A percentile compares a stretch with the other conserved stretches of the same genome.
phyloP scores from a whole-genome alignment of 2,888 invertebrate genomes.

The Epicampocera succincta region DNA sequence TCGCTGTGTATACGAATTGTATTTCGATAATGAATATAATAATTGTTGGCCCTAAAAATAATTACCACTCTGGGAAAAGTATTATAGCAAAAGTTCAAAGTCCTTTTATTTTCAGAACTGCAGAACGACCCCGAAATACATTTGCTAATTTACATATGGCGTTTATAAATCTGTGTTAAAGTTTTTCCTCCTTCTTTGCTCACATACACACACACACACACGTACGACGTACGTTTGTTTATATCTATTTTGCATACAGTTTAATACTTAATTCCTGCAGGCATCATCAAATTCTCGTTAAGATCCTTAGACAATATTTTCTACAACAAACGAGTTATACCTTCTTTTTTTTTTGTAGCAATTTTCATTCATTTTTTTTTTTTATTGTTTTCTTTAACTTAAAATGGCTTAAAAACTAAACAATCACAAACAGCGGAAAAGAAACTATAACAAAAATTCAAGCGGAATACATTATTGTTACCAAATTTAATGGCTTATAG shows the following conservation, averaged over 20 bases:
- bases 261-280: slow-evolving; percentile 73
- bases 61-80: no score
- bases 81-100: no score
- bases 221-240: no score
- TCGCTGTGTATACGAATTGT: no score
- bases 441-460: background rate
- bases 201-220: no score
- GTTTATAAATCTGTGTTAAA: no score
- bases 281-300: slow-evolving; percentile 78
- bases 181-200: no score
- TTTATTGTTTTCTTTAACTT: background rate
- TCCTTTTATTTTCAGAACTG: no score
- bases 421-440: background rate
- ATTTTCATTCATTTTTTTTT: background rate
- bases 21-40: no score
- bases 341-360: slow-evolving; percentile 5
- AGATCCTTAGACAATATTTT: slow-evolving; percentile 69
- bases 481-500: slow-evolving; percentile 62
- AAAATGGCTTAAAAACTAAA: slow-evolving; percentile 3
- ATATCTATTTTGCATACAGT: slow-evolving; percentile 61
- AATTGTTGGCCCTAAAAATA: no score
- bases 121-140: no score
- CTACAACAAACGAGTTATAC: slow-evolving; percentile 66
- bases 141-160: no score
- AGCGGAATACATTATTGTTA: background rate